Base-by-base conservation (phyloP, 2,113 vertebrate genomes). In the Malurus melanocephalus region DNA sequence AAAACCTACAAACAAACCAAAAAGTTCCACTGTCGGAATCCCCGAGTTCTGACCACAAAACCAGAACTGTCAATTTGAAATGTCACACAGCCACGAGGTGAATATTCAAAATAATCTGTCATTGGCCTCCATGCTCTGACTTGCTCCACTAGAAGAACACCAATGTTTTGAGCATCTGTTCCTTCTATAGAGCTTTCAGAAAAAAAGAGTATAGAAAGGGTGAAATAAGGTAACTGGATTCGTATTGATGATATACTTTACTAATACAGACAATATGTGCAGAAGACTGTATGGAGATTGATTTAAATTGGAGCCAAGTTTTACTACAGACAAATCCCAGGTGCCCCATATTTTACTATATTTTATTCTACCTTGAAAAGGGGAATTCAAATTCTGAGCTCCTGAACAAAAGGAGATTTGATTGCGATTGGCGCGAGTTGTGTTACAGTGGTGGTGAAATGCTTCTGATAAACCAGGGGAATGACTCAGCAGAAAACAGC, bases 401-500 rank as follows among this genome's bases (percentile, higher is more conserved):
- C 27, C 8, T 13, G 61, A 82, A 95, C 93, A 93, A 92, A 93
- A 79, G 56, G 43, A 80, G 74, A 85, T 91, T 80, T 93, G 86
- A 88, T 85, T 84, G 89, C 16, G 3, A 87, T 45, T 73, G 88
- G 78, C 0, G 0, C 0, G 19, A 85, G 90, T 73, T 9, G 3
- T 28, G 28, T 80, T 88, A 55, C 80, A 87, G 74, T 8, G 35
- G 38, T 80, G 60, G 60, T 59, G 81, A 95, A 88, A 93, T 4
- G 84, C 74, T 91, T 38, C 72, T 74, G 87, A 93, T 86, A 91
- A 93, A 90, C 67, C 78, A 45, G 48, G n/a, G 80, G n/a, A 93
- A 75, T 95, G 94, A 96, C 90, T 95, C 95, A 92, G 88, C 86
- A 95, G 74, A 94, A 95, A 93, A 76, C 32, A 81, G 48, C 23